Percentiles rank a stretch among this genome's conserved stretches.
phyloP scores from a whole-genome alignment of 2,113 vertebrate species.

The Clupea harengus region DNA sequence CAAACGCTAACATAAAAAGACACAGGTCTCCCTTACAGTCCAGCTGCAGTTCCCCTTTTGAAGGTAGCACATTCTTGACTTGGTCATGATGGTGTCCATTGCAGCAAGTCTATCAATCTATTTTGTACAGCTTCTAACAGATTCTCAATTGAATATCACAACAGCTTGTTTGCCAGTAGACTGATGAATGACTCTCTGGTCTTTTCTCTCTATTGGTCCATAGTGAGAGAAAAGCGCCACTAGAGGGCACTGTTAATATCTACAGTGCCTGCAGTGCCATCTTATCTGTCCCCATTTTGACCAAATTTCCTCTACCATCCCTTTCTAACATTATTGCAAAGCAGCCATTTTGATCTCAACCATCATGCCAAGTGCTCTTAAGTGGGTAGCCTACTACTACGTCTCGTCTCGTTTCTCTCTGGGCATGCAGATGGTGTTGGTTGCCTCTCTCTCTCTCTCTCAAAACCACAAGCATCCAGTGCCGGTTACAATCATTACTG shows the following conservation, averaged over 20 bases:
- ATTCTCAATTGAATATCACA: neutral
- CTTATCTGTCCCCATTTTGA: neutral
- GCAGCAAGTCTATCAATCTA: conserved; percentile 19
- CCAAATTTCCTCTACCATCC: neutral
- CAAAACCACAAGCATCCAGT: neutral
- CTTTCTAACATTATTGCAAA: conserved; percentile 4
- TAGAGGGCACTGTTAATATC: neutral
- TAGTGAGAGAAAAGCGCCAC: neutral
- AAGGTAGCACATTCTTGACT: conserved; percentile 30
- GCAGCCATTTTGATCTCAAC: conserved; percentile 4
- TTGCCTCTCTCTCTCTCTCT: neutral
- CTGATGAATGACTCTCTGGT: neutral
- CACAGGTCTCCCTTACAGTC: conserved; percentile 54
- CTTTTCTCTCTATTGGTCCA: neutral
- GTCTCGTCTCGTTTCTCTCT: neutral
- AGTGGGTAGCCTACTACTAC: neutral
- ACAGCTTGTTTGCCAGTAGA: neutral
- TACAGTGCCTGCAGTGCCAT: neutral
- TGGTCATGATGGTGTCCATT: conserved; percentile 41
- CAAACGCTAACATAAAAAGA: conserved; percentile 65
- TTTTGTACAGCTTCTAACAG: neutral
- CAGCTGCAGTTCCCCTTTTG: conserved; percentile 69
- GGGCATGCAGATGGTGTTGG: neutral
- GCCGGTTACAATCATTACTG: neutral
- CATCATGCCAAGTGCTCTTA: conserved; percentile 12